phyloP scores from a whole-genome alignment of 35 echinoderm and acorn worm genomes.

The Ophiothrix spiculata region DNA sequence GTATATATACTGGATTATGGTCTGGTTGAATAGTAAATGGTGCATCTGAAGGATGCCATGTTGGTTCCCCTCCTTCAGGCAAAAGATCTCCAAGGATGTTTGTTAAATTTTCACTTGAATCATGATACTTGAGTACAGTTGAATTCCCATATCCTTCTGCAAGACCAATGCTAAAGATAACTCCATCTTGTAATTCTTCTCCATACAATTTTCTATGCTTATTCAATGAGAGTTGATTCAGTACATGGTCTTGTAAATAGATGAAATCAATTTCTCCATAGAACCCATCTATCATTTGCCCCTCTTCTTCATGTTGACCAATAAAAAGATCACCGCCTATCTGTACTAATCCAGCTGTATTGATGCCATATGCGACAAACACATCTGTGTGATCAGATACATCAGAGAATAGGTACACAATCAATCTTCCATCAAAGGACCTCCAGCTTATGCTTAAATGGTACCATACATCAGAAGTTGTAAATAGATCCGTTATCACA shows the following conservation, averaged over 20 bases:
- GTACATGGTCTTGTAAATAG: constrained; percentile 8
- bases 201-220: background rate
- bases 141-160: constrained; percentile 48
- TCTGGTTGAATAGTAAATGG: constrained; percentile 32
- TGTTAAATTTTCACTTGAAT: background rate
- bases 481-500: constrained; percentile 25
- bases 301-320: constrained; percentile 54
- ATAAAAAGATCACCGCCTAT: constrained; percentile 30
- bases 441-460: constrained; percentile 52
- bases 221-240: background rate
- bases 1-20: constrained; percentile 18
- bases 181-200: constrained; percentile 12
- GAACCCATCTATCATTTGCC: background rate
- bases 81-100: constrained; percentile 10
- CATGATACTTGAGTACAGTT: background rate
- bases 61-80: constrained; percentile 6
- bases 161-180: constrained; percentile 35
- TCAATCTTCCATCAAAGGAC: constrained; percentile 59
- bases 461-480: constrained; percentile 21
- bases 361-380: constrained; percentile 9
- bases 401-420: constrained; percentile 31
- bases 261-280: constrained; percentile 45
- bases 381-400: background rate
- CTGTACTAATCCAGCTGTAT: background rate
- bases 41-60: constrained; percentile 60